Percentiles rank a stretch among this genome's conserved stretches.
Evolutionary conservation across 2,113 vertebrate genomes (phyloP).

Genomic region (Ploceus nigricollis): DNA sequence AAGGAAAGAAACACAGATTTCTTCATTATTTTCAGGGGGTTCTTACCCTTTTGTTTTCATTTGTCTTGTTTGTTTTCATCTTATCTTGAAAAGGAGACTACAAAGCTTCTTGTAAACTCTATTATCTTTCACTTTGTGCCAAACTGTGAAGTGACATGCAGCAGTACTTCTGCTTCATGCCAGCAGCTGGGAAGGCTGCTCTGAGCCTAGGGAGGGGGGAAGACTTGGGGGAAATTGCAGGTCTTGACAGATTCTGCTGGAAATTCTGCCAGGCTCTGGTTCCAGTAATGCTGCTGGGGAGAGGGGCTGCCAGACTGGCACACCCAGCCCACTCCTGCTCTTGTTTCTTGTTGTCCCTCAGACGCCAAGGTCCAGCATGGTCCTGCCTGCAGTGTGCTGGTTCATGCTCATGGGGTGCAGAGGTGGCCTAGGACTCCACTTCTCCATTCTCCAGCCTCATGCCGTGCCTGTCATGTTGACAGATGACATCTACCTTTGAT

Average conservation of each 20-base stretch:
- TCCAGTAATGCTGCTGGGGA: not conserved
- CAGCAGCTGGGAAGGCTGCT: not conserved
- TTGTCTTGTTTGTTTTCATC: not conserved
- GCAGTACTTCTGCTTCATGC: not conserved
- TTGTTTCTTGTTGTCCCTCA: not conserved
- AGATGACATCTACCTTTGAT: not conserved
- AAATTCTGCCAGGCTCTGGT: not conserved
- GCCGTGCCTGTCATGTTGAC: not conserved
- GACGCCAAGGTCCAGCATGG: rapidly evolving
- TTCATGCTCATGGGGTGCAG: rapidly evolving
- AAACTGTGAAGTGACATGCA: not conserved
- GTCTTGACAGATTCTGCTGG: not conserved
- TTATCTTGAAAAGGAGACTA: not conserved
- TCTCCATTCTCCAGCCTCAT: not conserved
- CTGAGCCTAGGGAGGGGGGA: not conserved
- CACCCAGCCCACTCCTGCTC: rapidly evolving
- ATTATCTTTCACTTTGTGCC: not conserved
- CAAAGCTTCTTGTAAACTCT: not conserved
- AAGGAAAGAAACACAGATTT: not conserved
- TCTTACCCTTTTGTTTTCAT: not conserved
- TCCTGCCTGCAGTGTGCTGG: rapidly evolving
- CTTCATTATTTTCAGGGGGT: not conserved
- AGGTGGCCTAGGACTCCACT: not conserved
- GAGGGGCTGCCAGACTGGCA: not conserved
- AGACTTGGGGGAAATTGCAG: not conserved